Evolutionary conservation across 1,140 invertebrate species (phyloP), one percentile per base, ranked within the genome.

Genomic region (Drosophila triauraria): DNA sequence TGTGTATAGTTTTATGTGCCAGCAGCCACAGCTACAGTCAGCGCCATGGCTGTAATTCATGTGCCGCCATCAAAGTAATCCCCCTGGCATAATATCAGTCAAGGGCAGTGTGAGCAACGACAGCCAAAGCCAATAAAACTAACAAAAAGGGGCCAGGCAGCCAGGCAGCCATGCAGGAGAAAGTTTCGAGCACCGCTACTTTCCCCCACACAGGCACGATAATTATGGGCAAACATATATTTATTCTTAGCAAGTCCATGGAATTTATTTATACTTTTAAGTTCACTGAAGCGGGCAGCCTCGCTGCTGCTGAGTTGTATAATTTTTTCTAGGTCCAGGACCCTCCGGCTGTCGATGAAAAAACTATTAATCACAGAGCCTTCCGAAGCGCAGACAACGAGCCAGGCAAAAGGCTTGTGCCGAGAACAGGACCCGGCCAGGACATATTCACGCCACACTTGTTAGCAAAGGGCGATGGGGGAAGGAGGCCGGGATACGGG

Each of bases 61-160:
- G 74, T 77, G 74, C 72, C 61, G 75, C 64, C 75, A 78, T 76
- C 74, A 78, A 78, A 77, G 75, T 76, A 78, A 78, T 78, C 75
- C 75, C 75, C 59, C 75, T 54, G 75, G 74, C 75, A 70, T 78
- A 78, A 78, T 78, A 78, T 74, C 62, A 75, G 74, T 77, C 63
- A 74, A 74, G 70, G 70, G 68, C 70, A 74, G 70, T 51, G 54
- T 72, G 54, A 72, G 68, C 46, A 71, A 72, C 70, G 70, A 72
- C 70, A 72, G 70, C 53, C 67, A 72, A 72, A 72, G 70, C 54
- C 70, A 72, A 72, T 60, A 72, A 74, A 72, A 72, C 67, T 59
- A 60, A 72, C 43, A 35, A 25, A 74, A 60, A 71, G n/a, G 46
- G 46, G 51, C n/a, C 20, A 46, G n/a, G 40, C 40, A 42, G 40